Conservation (phyloP, 2,113 vertebrate species). For the Heliornis fulica region DNA sequence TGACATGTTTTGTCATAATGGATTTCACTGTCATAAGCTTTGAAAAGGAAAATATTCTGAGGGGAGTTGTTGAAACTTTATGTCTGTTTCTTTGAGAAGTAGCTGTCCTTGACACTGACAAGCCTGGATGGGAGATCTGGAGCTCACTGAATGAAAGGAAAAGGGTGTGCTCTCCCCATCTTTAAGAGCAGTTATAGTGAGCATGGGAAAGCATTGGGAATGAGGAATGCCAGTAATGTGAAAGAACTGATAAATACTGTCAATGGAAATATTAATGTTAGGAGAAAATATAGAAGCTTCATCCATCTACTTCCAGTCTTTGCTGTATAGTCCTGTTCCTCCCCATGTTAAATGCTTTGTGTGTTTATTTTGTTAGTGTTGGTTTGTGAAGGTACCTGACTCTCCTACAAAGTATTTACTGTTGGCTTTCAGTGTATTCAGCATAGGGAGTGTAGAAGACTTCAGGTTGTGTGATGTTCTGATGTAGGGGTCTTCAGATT, state of each 20-base stretch:
- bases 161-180: neutral
- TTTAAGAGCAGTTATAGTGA: neutral
- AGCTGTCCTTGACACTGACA: neutral
- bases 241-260: neutral
- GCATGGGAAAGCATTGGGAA: neutral
- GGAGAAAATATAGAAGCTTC: neutral
- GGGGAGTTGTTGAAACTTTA: neutral
- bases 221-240: neutral
- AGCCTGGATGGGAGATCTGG: neutral
- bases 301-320: neutral
- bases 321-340: neutral
- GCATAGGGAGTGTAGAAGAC: neutral
- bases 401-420: neutral
- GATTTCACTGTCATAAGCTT: neutral
- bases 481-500: neutral
- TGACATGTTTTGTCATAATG: neutral
- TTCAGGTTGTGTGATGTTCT: neutral
- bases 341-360: neutral
- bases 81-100: neutral
- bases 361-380: neutral
- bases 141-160: neutral
- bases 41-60: neutral
- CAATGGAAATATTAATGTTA: neutral
- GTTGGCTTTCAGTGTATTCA: neutral
- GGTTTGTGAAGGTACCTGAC: neutral